Evolutionary conservation across 1,140 invertebrate genomes (phyloP), one percentile per base, ranked within the genome.

Genomic region (Rhyacophila brunnea): DNA sequence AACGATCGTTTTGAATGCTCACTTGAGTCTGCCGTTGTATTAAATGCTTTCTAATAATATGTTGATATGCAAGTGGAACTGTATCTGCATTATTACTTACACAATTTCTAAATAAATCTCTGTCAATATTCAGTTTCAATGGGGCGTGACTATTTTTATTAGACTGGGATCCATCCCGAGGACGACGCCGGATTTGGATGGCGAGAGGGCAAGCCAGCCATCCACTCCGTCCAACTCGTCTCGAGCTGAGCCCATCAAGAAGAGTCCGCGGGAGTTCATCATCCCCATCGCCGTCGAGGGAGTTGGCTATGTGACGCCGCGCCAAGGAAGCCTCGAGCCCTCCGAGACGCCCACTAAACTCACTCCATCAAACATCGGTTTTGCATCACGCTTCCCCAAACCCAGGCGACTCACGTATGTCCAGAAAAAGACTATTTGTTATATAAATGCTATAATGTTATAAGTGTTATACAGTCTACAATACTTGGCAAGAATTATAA

Each of bases 201-300:
- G 19, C 18, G 62, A 60, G 46, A 54, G 17, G 15, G 34, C 18
- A 10, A 19, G 34, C 14, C 50, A 56, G 67, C 49, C 57, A 11
- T 20, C 40, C 7, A 56, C 58, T 14, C 35, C 65, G 46, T 19
- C 72, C 53, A 67, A 70, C 5, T 71, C 71, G 36, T 71, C 74
- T 63, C 75, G 71, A 7, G 74, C 82, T 17, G 85, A 93, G 70
- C 88, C 89, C 1, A 92, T 92, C 63, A 86, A 89, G 66, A 94
- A 94, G 75, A 91, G 89, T 50, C 90, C 91, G 7, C 78, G 92
- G 13, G 92, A 95, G 74, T 93, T 92, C 66, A 93, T 95, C 67
- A 94, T 95, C 74, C 92, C 92, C 0, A 94, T 95, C 66, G 89
- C 90, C 11, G 85, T 94, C 38, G 92, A 94, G 77, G 91, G 90